These are phyloP conservation scores for Icerya purchasi DNA, from an alignment of 2,888 invertebrate genomes.

Conservation along the genomic window DNA sequence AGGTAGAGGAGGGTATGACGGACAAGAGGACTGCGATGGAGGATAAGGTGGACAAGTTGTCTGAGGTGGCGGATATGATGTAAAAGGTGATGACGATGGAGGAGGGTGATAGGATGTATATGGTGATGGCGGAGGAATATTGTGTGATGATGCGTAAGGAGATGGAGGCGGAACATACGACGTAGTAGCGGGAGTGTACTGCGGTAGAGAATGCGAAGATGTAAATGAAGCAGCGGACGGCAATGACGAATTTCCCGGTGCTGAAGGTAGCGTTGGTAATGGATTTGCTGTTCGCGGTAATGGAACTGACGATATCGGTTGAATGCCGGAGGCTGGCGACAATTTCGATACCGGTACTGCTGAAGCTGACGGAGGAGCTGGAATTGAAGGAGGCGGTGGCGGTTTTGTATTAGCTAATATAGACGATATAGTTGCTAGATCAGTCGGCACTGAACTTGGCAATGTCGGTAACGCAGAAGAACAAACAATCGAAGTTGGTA, in stretches of 20 bases:
- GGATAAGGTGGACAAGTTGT: no score
- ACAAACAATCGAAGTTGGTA: neutral
- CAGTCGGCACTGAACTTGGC: no score
- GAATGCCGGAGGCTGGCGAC: neutral
- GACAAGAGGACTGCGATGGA: neutral
- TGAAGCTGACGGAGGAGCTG: neutral
- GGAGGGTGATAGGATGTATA: no score
- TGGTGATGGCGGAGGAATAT: no score
- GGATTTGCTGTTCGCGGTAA: no score
- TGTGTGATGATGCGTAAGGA: no score
- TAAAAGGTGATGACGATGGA: no score
- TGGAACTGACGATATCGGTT: neutral
- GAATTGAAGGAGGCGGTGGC: neutral
- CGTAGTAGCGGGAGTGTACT: conserved; percentile 5
- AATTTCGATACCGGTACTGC: neutral
- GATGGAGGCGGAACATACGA: neutral
- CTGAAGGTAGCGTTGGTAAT: no score
- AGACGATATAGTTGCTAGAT: no score
- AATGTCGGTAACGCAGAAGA: neutral
- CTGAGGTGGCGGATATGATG: no score
- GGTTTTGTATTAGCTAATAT: no score
- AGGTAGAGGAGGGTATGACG: neutral
- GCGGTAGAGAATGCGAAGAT: conserved; percentile 5
- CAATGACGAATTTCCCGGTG: neutral
- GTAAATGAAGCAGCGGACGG: neutral